Percentiles rank a stretch among this genome's conserved stretches.
Conservation (phyloP, 2,113 vertebrate genomes). For the Bos indicus region DNA sequence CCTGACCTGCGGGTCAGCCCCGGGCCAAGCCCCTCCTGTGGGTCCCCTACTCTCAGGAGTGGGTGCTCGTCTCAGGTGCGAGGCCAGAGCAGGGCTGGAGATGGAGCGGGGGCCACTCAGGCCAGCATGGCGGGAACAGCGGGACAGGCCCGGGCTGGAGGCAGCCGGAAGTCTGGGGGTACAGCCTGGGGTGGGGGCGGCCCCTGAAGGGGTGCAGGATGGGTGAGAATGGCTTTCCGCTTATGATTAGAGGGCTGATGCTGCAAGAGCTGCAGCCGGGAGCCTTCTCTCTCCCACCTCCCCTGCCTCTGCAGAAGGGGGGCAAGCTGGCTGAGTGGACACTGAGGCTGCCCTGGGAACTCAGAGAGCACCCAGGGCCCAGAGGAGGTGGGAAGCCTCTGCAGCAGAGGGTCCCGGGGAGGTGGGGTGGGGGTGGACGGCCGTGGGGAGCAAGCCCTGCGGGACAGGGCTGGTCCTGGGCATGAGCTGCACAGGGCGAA, state of each 20-base stretch:
- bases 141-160: background rate
- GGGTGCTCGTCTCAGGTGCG: background rate
- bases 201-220: background rate
- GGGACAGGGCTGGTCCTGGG: background rate
- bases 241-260: background rate
- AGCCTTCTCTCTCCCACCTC: background rate
- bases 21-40: rapidly evolving
- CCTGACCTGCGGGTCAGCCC: too few species aligned
- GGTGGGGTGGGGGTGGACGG: background rate
- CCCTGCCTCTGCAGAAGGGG: background rate
- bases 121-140: background rate
- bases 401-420: background rate
- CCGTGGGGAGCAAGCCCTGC: background rate
- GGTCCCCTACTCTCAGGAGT: background rate
- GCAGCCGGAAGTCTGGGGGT: background rate
- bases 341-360: background rate
- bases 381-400: background rate
- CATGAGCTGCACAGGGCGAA: background rate
- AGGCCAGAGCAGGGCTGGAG: background rate
- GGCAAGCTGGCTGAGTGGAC: background rate
- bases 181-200: rapidly evolving
- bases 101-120: rapidly evolving
- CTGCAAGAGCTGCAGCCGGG: background rate
- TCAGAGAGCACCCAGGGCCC: background rate
- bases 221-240: rapidly evolving